A percentile compares a stretch with the other conserved stretches of the same genome.
Evolutionary conservation across 2,888 invertebrate genomes (phyloP).

Genomic region (Tyria jacobaeae): DNA sequence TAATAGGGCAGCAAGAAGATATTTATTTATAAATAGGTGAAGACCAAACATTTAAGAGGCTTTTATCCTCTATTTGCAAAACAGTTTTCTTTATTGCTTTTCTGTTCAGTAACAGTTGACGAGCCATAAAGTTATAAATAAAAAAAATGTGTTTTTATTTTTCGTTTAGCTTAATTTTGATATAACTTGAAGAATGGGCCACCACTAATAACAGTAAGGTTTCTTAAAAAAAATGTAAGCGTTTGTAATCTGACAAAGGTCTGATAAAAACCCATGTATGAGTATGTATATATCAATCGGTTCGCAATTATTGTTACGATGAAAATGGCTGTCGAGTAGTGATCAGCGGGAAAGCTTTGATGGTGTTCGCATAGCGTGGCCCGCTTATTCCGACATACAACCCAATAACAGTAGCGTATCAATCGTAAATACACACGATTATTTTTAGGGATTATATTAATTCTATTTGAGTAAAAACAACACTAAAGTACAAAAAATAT

Average conservation of each 20-base stretch:
- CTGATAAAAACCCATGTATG: constrained; percentile 61
- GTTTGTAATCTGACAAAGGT: constrained; percentile 40
- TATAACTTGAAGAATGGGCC: no score
- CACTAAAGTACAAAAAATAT: background rate
- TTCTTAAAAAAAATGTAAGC: background rate
- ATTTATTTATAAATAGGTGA: no score
- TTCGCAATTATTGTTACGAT: constrained; percentile 76
- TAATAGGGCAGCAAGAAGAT: no score
- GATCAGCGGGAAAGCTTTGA: constrained; percentile 62
- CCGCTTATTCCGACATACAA: constrained; percentile 54
- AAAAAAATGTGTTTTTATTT: no score
- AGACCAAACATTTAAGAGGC: no score
- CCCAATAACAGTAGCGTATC: constrained; percentile 28
- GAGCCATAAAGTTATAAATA: no score
- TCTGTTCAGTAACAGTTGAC: no score
- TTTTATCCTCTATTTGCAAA: no score
- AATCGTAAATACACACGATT: constrained; percentile 17
- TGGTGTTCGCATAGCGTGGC: constrained; percentile 47
- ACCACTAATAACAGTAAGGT: background rate
- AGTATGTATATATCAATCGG: constrained; percentile 77
- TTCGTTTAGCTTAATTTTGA: no score
- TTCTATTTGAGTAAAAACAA: background rate
- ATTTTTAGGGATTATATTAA: background rate
- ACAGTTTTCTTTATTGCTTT: no score
- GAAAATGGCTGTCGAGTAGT: constrained; percentile 78